Evolutionary conservation across 2,888 invertebrate species (phyloP), one percentile per base, ranked within the genome.

Genomic region (Odiellus spinosus): DNA sequence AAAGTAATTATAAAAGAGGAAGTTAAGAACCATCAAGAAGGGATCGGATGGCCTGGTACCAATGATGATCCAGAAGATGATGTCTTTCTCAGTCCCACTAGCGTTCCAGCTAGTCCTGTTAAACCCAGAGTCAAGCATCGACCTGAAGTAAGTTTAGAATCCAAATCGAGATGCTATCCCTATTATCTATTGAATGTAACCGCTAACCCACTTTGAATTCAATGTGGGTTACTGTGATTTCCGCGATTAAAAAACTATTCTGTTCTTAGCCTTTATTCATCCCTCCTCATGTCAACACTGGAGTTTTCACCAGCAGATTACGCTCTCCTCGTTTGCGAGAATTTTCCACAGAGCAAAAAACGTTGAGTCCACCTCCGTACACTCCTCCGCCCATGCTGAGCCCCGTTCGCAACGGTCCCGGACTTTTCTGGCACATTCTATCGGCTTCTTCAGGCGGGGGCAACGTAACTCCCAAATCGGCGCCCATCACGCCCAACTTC

Each of bases 341-440:
- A 44, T 51, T 54, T 12, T 42, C 48, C 6, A 40, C 1, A 35
- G 49, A 48, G 34, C 42, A 49, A 12, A 54, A 50, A 19, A 51
- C 46, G 33, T 52, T 61, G 40, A 63, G 67, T 10, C 71, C 73
- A 20, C 71, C 76, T 11, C 75, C 76, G 50, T 96, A 84, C 66
- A 95, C 93, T 0, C 93, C 96, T 12, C 83, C 87, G 21, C 96
- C 96, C 0, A 84, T 96, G 61, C 70, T 96, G 46, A 86, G 88
- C 62, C 96, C 96, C 0, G 81, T 86, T 50, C 74, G 96, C 53
- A 77, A 79, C 54, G 90, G 90, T 1, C 75, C 83, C 0, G 95
- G 95, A 0, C 71, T 95, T 3, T 88, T 80, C 61, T 75, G 76
- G 63, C 64, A 63, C 35, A 60, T 68, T n/a, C 46, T 55, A 17